Evolutionary conservation across 2,113 vertebrate genomes (phyloP).

Genomic region (Ammodytes marinus): DNA sequence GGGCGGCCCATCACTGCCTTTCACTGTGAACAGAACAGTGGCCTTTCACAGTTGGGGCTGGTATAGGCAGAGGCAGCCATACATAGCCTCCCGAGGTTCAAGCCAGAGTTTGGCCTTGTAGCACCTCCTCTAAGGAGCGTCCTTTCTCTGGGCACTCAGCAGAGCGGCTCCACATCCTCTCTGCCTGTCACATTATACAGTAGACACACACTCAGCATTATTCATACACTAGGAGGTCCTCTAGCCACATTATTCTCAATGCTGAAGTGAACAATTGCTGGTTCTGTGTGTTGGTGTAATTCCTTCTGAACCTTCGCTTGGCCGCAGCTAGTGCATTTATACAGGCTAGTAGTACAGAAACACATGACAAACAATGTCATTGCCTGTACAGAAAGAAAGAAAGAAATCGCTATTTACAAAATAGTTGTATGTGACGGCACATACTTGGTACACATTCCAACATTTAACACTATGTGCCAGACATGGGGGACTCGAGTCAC

Average conservation of each 20-base stretch:
- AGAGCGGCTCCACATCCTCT: conserved; percentile 73
- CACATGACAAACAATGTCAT: background rate
- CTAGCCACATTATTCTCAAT: conserved; percentile 53
- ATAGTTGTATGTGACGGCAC: conserved; percentile 6
- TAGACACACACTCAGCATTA: conserved; percentile 66
- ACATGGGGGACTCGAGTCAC: too few relatives aligned
- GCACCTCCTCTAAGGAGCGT: conserved; percentile 67
- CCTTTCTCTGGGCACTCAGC: conserved; percentile 69
- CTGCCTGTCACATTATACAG: conserved; percentile 66
- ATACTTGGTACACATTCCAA: background rate
- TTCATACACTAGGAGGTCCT: conserved; percentile 63
- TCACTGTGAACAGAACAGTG: conserved; percentile 82
- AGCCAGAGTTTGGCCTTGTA: conserved; percentile 66
- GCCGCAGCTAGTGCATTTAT: conserved; percentile 9
- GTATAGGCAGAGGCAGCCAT: conserved; percentile 73
- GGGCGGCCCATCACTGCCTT: conserved; percentile 80
- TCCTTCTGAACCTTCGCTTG: conserved; percentile 15
- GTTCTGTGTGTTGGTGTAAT: conserved; percentile 37
- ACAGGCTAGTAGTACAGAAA: background rate
- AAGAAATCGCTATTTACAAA: background rate
- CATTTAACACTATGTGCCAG: background rate
- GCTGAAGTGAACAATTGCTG: conserved; percentile 53
- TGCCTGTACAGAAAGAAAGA: background rate
- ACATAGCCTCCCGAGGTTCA: conserved; percentile 73
- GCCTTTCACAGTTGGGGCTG: conserved; percentile 78